Conservation (phyloP, 2,113 vertebrate species). For the Ellobius talpinus region DNA sequence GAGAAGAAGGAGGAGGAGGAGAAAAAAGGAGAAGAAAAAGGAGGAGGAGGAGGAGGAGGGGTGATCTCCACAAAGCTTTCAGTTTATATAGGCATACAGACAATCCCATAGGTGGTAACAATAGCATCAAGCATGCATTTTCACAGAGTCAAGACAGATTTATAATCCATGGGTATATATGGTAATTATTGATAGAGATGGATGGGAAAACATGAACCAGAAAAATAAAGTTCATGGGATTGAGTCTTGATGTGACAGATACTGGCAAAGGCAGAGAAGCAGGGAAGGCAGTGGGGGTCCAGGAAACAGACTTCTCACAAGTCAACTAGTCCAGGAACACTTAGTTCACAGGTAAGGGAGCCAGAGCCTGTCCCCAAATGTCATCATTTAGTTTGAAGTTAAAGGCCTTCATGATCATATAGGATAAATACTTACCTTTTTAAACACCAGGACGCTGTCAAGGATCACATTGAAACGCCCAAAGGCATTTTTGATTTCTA, state of each 20-base stretch:
- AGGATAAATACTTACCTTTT: constrained; percentile 87
- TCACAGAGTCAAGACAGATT: too few species aligned
- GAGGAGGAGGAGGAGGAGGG: too few species aligned
- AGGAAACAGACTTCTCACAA: not conserved
- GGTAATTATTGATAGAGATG: not conserved
- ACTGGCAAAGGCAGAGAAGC: not conserved
- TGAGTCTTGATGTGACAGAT: not conserved
- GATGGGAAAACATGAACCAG: not conserved
- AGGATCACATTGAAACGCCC: constrained; percentile 85
- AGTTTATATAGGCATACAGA: too few species aligned
- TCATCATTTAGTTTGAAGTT: not conserved
- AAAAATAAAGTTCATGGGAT: not conserved
- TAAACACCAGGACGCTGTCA: constrained; percentile 90
- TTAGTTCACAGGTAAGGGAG: not conserved
- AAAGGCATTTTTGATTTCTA: constrained; percentile 82
- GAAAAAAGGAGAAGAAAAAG: too few species aligned
- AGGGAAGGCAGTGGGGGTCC: not conserved
- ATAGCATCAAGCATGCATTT: too few species aligned
- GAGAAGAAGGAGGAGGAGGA: too few species aligned
- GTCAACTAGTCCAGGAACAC: not conserved
- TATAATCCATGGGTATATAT: not conserved
- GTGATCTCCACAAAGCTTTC: too few species aligned
- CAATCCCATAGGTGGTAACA: too few species aligned
- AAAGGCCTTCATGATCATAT: not conserved
- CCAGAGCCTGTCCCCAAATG: not conserved